These are phyloP conservation scores for Campaea margaritaria DNA, from an alignment of 2,888 invertebrate species.

Conservation along the genomic window DNA sequence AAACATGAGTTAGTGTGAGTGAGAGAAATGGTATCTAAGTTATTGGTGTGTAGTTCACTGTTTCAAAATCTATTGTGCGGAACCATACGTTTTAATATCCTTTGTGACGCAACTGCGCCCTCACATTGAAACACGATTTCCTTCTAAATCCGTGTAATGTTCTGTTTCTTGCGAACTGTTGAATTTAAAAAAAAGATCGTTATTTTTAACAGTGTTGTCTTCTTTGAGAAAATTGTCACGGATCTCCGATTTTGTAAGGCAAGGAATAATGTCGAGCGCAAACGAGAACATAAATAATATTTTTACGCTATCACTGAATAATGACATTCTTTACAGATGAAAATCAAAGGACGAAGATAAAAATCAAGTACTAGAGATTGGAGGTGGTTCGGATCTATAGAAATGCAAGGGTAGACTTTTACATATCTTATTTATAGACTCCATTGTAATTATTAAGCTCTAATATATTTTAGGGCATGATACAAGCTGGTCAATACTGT, in stretches of 20 bases:
- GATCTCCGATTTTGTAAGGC: not conserved
- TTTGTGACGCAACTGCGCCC: conserved; percentile 59
- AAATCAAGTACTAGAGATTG: too few species aligned
- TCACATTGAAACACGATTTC: conserved; percentile 49
- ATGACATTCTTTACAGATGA: too few species aligned
- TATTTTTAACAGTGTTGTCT: conserved; percentile 31
- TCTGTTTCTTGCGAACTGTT: conserved; percentile 46
- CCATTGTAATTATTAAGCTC: too few species aligned
- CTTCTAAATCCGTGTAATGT: conserved; percentile 49
- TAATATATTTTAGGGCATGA: too few species aligned
- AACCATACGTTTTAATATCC: conserved; percentile 61
- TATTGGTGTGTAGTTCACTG: conserved; percentile 1
- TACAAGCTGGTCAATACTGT: too few species aligned
- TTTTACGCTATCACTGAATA: too few species aligned
- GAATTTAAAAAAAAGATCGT: conserved; percentile 40
- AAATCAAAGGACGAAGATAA: too few species aligned
- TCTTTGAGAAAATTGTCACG: conserved; percentile 15
- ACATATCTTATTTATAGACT: too few species aligned
- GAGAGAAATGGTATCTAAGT: not conserved
- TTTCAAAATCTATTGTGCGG: conserved; percentile 26
- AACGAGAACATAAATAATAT: not conserved
- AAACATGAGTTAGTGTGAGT: too few species aligned
- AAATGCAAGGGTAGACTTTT: too few species aligned
- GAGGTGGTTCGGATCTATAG: too few species aligned
- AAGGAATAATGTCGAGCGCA: not conserved